Evolutionary conservation across 2,113 vertebrate genomes (phyloP).

Genomic region (Ammodytes marinus): DNA sequence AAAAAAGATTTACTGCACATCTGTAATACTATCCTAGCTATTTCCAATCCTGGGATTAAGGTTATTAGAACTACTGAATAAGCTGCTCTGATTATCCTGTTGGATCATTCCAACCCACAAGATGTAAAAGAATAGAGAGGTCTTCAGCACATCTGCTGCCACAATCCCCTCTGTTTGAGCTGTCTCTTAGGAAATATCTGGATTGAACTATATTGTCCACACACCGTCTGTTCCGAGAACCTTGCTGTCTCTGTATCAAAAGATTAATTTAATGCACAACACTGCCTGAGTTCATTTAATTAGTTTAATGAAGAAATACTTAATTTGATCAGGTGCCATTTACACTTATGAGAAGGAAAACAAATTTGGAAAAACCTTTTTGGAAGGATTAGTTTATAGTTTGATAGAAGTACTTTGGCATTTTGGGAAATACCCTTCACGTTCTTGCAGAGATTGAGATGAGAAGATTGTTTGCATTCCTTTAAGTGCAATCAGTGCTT

Average conservation of each 20-base stretch:
- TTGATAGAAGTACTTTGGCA: background rate
- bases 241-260: conserved; percentile 31
- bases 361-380: background rate
- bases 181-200: conserved; percentile 48
- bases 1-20: conserved; percentile 70
- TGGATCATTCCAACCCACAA: conserved; percentile 73
- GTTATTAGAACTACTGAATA: conserved; percentile 80
- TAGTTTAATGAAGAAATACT: background rate
- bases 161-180: conserved; percentile 63
- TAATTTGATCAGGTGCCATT: background rate
- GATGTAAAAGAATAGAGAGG: conserved; percentile 73
- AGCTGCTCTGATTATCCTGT: conserved; percentile 78
- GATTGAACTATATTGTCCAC: conserved; percentile 53
- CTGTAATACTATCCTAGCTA: conserved; percentile 75
- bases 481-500: too few species aligned
- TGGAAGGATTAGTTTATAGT: too few species aligned
- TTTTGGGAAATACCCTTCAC: background rate
- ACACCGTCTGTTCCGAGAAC: conserved; percentile 40
- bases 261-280: conserved; percentile 32
- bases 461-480: background rate
- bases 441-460: background rate
- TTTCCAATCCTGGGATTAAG: conserved; percentile 82
- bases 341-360: background rate
- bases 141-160: conserved; percentile 73
- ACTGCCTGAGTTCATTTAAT: background rate